Evolutionary conservation across 2,113 vertebrate species (phyloP), one percentile per base, ranked within the genome.

Genomic region (Setophaga kirtlandii): DNA sequence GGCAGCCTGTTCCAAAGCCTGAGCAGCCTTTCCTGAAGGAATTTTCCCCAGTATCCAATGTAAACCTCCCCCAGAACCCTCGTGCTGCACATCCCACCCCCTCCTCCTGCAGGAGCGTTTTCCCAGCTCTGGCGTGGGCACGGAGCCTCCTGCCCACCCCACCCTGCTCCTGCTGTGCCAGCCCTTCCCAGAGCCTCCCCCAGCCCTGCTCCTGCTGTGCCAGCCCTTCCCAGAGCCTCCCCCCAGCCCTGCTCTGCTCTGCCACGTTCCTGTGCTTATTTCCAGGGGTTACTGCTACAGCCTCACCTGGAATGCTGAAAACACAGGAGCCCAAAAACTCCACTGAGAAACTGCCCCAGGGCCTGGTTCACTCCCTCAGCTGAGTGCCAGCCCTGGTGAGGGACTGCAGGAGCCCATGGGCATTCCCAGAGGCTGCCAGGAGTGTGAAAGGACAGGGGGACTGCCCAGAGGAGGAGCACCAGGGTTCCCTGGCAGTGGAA

Each of bases 401-500:
- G 41, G 56, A 21, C 7, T 20, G 27, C 7, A 56, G 64, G 31
- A 87, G 46, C 37, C 12, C 41, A 4, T 5, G n/a, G 50, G 42
- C 0, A 1, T 1, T 2, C 33, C 62, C 30, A 20, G 60, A 15
- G 53, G 5, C 37, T 47, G 62, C 44, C 24, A n/a, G 10, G 15
- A 55, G 31, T 6, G 3, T 3, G 8, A 4, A 15, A 35, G 52
- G 4, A 27, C 10, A 16, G 19, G 30, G 41, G 0, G 7, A 30
- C 11, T 23, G 73, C 56, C 46, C 2, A 0, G 62, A 25, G 59
- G 19, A 53, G 3, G 47, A 70, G 67, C 49, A 16, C 7, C 30
- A 24, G 76, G 10, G 20, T 4, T 5, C 28, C 31, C 23, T 3
- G 10, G 21, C 42, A 71, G 17, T 13, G 13, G 58, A 39, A 28